Conservation (phyloP, 1,140 invertebrate species). For the Panulirus ornatus region DNA sequence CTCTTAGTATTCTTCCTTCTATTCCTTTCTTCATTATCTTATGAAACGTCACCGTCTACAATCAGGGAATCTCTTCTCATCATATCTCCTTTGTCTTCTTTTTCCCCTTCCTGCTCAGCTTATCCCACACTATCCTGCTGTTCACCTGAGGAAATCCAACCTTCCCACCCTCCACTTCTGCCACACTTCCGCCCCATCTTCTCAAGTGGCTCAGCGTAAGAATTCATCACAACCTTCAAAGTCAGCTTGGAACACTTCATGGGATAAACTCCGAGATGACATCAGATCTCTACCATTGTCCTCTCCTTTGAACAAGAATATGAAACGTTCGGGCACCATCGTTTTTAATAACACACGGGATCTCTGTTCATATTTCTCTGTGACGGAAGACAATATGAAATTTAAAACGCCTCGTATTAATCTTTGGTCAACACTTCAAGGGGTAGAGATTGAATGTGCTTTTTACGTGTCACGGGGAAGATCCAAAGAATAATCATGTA, state of each 20-base stretch:
- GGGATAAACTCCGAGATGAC: too few species aligned
- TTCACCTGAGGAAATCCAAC: background rate
- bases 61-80: background rate
- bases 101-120: background rate
- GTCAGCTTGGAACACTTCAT: too few species aligned
- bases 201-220: too few species aligned
- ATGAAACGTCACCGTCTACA: too few species aligned
- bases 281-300: too few species aligned
- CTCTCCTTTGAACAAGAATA: too few species aligned
- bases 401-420: background rate
- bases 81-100: background rate
- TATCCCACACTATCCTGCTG: background rate
- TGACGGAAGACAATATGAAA: background rate
- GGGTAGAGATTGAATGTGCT: background rate
- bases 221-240: too few species aligned
- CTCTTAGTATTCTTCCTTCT: background rate
- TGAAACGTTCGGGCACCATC: too few species aligned
- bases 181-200: too few species aligned
- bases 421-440: background rate
- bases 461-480: background rate
- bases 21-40: background rate
- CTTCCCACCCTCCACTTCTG: background rate
- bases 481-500: background rate
- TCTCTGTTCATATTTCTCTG: too few species aligned
- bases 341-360: too few species aligned